phyloP scores from a whole-genome alignment of 1,140 invertebrate genomes.

The Hylaeus anthracinus region DNA sequence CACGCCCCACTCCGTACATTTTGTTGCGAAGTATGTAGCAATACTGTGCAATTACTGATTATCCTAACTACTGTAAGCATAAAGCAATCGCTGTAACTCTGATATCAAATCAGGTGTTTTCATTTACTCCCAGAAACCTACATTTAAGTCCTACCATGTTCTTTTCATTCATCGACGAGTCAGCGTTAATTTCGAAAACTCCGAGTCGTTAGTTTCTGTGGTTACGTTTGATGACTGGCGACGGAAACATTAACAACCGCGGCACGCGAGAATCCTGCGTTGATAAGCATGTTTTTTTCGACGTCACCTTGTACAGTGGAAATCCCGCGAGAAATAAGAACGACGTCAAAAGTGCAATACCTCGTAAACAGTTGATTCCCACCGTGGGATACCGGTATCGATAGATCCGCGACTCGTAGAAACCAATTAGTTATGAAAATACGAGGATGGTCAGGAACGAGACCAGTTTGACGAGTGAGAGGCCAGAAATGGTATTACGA shows the following conservation, averaged over 20 bases:
- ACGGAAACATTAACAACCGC: slow-evolving; percentile 7
- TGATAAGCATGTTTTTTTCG: slow-evolving; percentile 36
- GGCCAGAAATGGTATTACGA: background rate
- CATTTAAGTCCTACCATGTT: too few relatives aligned
- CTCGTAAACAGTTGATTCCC: background rate
- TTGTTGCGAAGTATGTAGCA: too few relatives aligned
- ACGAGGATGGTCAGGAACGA: background rate
- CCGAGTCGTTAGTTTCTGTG: too few relatives aligned
- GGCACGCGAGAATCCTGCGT: slow-evolving; percentile 13
- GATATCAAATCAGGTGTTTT: too few relatives aligned
- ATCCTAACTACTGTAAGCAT: too few relatives aligned
- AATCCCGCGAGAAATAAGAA: background rate
- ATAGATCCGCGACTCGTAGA: slow-evolving; percentile 10
- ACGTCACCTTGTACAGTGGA: background rate
- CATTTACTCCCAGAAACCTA: too few relatives aligned
- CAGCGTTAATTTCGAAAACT: too few relatives aligned
- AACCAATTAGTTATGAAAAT: background rate
- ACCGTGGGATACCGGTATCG: background rate
- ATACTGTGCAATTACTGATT: too few relatives aligned
- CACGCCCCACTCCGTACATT: too few relatives aligned
- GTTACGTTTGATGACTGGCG: too few relatives aligned
- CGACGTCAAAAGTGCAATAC: slow-evolving; percentile 8
- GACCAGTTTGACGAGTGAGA: background rate
- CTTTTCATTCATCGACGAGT: too few relatives aligned
- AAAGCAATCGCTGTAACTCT: too few relatives aligned